Conservation (phyloP, 2,888 invertebrate species). For the Apodemia arnacis region DNA sequence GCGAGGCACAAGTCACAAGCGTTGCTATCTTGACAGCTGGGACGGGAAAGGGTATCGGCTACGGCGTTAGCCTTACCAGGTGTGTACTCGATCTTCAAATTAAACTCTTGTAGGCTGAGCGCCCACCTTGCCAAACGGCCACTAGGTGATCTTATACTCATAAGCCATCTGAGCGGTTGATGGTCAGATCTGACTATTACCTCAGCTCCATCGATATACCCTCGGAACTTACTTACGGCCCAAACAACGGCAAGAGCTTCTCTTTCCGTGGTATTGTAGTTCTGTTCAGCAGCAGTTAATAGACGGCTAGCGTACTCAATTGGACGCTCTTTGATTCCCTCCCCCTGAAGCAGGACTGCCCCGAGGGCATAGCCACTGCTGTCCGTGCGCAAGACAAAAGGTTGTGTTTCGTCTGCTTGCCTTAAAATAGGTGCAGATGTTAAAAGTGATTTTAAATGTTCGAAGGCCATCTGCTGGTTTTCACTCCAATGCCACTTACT, state of each 20-base stretch:
- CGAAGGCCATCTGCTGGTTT: background rate
- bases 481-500: slow-evolving; percentile 42
- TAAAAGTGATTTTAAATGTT: slow-evolving; percentile 25
- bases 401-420: slow-evolving; percentile 49
- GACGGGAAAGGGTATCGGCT: too few species aligned
- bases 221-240: slow-evolving; percentile 57
- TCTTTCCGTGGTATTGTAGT: slow-evolving; percentile 10
- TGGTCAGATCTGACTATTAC: background rate
- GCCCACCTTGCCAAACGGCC: background rate
- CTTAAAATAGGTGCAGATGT: slow-evolving; percentile 53
- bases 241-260: slow-evolving; percentile 56
- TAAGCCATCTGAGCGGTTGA: background rate
- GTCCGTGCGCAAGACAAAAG: slow-evolving; percentile 41
- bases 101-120: background rate
- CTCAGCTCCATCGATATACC: background rate
- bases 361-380: slow-evolving; percentile 68
- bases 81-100: too few species aligned
- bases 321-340: slow-evolving; percentile 52
- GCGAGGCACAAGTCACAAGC: too few species aligned
- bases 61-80: too few species aligned
- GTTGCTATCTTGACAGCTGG: too few species aligned
- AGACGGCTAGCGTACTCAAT: slow-evolving; percentile 6
- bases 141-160: background rate
- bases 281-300: background rate
- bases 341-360: slow-evolving; percentile 71